Percentiles rank a stretch among this genome's conserved stretches.
phyloP scores from a whole-genome alignment of 1,140 invertebrate species.

The Bombus sibiricus region DNA sequence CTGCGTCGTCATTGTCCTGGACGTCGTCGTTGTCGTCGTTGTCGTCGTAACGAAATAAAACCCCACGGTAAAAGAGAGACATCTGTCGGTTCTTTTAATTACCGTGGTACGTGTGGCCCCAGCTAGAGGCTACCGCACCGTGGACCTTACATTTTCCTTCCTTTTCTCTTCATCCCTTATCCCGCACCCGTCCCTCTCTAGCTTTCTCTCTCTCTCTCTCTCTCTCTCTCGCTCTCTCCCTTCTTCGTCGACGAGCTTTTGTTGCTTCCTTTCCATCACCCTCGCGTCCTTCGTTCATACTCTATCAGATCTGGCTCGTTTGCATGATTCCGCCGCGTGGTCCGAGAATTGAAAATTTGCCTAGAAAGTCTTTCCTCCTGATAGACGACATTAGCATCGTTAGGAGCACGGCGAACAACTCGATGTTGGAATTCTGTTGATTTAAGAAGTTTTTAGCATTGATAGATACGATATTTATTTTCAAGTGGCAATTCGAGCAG shows the following conservation, averaged over 20 bases:
- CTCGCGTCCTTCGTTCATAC: conserved; percentile 34
- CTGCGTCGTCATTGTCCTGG: conserved; percentile 57
- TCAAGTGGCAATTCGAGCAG: too few relatives aligned
- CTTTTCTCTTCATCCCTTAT: conserved; percentile 13
- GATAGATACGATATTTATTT: too few relatives aligned
- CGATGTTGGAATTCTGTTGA: too few relatives aligned
- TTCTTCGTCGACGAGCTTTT: conserved; percentile 61
- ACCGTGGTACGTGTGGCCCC: conserved; percentile 76
- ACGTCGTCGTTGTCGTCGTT: conserved; percentile 39
- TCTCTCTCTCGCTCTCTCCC: neutral
- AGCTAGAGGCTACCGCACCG: conserved; percentile 56
- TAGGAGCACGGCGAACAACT: too few relatives aligned
- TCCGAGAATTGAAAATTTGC: conserved; percentile 55
- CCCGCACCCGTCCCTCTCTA: neutral
- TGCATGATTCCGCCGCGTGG: conserved; percentile 57
- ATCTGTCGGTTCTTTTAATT: conserved; percentile 83
- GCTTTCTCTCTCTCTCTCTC: too few relatives aligned
- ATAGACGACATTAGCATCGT: neutral
- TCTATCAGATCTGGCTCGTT: conserved; percentile 65
- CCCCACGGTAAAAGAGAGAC: conserved; percentile 70
- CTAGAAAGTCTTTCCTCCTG: conserved; percentile 45
- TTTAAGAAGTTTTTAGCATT: too few relatives aligned
- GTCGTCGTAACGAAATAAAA: conserved; percentile 80
- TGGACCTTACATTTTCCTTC: conserved; percentile 50
- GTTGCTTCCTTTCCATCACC: conserved; percentile 71